These are phyloP conservation scores for Micrasema longulum DNA, from an alignment of 1,140 invertebrate species.

Conservation along the genomic window DNA sequence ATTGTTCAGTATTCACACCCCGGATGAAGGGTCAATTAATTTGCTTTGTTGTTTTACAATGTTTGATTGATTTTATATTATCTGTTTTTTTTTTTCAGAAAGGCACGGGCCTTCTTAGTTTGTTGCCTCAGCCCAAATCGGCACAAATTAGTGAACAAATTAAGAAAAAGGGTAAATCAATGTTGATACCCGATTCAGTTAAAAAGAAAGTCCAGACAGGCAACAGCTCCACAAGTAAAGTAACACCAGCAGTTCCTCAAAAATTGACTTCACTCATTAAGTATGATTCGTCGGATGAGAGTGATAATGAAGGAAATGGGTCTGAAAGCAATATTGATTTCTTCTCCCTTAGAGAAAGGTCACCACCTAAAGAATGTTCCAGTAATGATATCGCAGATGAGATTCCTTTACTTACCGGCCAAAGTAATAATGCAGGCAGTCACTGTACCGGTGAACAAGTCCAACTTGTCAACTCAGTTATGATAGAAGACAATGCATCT, in stretches of 20 bases:
- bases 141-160: constrained; percentile 50
- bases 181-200: constrained; percentile 28
- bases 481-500: not conserved
- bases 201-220: constrained; percentile 10
- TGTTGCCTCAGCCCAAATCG: constrained; percentile 69
- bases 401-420: not conserved
- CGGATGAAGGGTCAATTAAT: no score
- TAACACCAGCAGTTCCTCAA: not conserved
- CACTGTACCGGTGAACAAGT: no score
- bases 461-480: not conserved
- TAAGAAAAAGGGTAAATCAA: constrained; percentile 24
- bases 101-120: constrained; percentile 66
- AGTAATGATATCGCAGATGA: not conserved
- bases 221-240: not conserved
- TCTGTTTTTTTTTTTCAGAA: constrained; percentile 59
- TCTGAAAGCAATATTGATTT: constrained; percentile 65
- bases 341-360: constrained; percentile 67
- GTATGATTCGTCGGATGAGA: constrained; percentile 60
- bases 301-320: constrained; percentile 62
- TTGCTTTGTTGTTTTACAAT: no score
- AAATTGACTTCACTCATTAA: constrained; percentile 28
- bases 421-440: not conserved
- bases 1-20: no score
- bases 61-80: no score
- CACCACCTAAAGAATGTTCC: constrained; percentile 9